Base-by-base conservation (phyloP, 2,797 vertebrate species). In the Todus mexicanus region DNA sequence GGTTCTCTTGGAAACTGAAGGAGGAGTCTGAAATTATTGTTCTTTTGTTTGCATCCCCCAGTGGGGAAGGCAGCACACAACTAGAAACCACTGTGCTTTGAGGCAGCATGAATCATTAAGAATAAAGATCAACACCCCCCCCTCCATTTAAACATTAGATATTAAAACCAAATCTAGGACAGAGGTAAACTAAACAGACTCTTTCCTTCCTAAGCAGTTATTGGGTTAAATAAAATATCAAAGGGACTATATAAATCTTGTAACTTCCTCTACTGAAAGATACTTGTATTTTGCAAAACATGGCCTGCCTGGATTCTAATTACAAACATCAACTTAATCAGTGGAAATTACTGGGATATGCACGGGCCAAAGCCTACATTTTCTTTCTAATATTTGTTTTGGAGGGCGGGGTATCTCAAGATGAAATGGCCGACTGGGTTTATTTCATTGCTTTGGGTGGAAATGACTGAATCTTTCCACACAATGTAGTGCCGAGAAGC, bases 1-100 rank as follows among this genome's bases (percentile, higher is more conserved):
- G 95, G 94, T 95, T 96, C 95, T 96, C 93, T 93, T 96, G 96
- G 95, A 95, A 96, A 95, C 96, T 95, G 93, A 94, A 96, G 93
- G 94, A 96, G 95, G 95, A 96, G 95, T 95, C 96, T 96, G 95
- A 96, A 95, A 96, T 96, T 95, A 95, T 96, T 96, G 94, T 96
- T 96, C 94, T 96, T 96, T 96, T 96, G 95, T 96, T 96, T 96
- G 96, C 95, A 96, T 96, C 93, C 89, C 94, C 90, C 95, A 95
- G 87, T 95, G 95, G 93, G 93, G 92, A 96, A 95, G 90, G 89
- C 93, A 96, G 93, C 93, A 94, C 83, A 92, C 90, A 96, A 96
- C 90, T 85, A 94, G 90, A 94, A 96, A 94, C 90, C 92, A 92
- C 93, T 92, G 93, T 87, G 95, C 89, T 95, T 51, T 84, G 78